These are phyloP conservation scores for Lasioglossum oenotherae DNA, from an alignment of 2,888 invertebrate species.

Conservation along the genomic window DNA sequence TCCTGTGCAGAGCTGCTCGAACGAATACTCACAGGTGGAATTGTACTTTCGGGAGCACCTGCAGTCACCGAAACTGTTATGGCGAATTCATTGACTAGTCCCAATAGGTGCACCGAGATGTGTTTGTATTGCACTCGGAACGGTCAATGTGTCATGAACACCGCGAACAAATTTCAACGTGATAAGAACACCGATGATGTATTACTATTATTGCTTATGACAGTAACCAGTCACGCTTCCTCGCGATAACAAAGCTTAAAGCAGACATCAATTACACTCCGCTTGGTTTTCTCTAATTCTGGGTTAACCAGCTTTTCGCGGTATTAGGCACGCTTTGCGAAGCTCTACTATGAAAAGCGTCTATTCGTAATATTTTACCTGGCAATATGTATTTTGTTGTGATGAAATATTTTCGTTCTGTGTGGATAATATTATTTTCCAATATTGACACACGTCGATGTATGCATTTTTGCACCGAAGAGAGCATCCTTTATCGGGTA, in stretches of 20 bases:
- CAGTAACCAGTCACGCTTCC: slow-evolving; percentile 50
- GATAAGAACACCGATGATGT: slow-evolving; percentile 21
- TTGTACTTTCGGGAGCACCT: slow-evolving; percentile 67
- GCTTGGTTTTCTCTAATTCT: slow-evolving; percentile 14
- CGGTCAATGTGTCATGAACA: slow-evolving; percentile 37
- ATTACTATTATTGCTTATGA: slow-evolving; percentile 33
- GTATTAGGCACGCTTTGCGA: slow-evolving; percentile 37
- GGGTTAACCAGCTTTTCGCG: slow-evolving; percentile 48
- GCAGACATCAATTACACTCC: slow-evolving; percentile 59
- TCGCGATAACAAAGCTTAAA: slow-evolving; percentile 51
- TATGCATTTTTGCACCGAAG: not conserved
- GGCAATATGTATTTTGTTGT: slow-evolving; percentile 34
- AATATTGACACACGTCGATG: not conserved
- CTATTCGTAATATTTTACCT: slow-evolving; percentile 8
- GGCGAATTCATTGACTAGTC: slow-evolving; percentile 69
- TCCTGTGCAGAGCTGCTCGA: not conserved
- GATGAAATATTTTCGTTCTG: not conserved
- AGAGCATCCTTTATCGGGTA: not conserved
- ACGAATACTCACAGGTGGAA: slow-evolving; percentile 53
- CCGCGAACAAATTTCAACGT: not conserved
- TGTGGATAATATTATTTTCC: not conserved
- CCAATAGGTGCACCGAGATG: slow-evolving; percentile 37
- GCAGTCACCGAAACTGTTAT: slow-evolving; percentile 70
- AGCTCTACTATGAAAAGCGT: not conserved
- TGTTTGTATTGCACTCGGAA: slow-evolving; percentile 39